A percentile compares a stretch with the other conserved stretches of the same genome.
Conservation (phyloP, 2,888 invertebrate species). For the Ormyrus pomaceus region DNA sequence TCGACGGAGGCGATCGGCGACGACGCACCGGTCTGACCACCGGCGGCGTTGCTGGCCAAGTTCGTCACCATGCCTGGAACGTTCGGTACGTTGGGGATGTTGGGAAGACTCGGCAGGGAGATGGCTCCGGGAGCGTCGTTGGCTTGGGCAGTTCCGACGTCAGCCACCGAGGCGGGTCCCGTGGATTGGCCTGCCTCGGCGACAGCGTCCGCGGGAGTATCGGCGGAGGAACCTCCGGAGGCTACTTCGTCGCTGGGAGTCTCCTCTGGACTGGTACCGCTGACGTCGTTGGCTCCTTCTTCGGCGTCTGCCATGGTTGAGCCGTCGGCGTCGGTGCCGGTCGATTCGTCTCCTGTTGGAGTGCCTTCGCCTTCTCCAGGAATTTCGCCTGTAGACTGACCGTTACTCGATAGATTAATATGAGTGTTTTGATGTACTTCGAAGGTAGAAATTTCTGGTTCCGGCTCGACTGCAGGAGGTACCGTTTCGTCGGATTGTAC, state of each 20-base stretch:
- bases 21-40: constrained; percentile 15
- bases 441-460: constrained; percentile 57
- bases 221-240: constrained; percentile 48
- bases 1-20: constrained; percentile 52
- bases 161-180: constrained; percentile 17
- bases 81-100: constrained; percentile 42
- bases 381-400: constrained; percentile 20
- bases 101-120: constrained; percentile 42
- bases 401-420: constrained; percentile 61
- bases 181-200: constrained; percentile 26
- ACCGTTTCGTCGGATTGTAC: constrained; percentile 20
- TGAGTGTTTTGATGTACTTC: constrained; percentile 67
- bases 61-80: constrained; percentile 29
- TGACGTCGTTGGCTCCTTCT: constrained; percentile 23
- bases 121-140: constrained; percentile 47
- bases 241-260: constrained; percentile 46
- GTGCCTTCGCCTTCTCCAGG: constrained; percentile 2
- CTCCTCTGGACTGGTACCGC: not conserved
- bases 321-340: constrained; percentile 19
- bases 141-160: constrained; percentile 53
- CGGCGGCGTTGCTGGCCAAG: constrained; percentile 8
- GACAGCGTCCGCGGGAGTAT: constrained; percentile 21
- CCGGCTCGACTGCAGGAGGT: not conserved
- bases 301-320: constrained; percentile 6
- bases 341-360: constrained; percentile 8